A percentile compares a stretch with the other conserved stretches of the same genome.
These are phyloP conservation scores for Zaprionus gabonicus DNA, from an alignment of 1,140 invertebrate genomes.

Conservation along the genomic window DNA sequence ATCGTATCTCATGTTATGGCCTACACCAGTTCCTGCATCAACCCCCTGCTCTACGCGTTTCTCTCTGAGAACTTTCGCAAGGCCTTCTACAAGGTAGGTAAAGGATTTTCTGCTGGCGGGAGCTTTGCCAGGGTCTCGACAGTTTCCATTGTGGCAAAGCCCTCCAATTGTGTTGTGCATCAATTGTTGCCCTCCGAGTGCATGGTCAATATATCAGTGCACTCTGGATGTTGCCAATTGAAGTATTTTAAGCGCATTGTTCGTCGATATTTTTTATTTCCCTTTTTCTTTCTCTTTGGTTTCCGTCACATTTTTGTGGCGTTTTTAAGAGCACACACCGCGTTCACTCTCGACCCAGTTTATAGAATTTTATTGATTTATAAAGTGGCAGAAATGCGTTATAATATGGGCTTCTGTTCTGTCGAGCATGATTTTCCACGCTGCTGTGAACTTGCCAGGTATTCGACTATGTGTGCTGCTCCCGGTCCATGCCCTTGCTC, in stretches of 20 bases:
- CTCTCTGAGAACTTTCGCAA: conserved; percentile 84
- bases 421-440: conserved; percentile 1
- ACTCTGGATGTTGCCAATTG: conserved; percentile 33
- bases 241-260: conserved; percentile 53
- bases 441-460: conserved; percentile 18
- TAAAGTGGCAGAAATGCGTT: conserved; percentile 36
- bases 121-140: neutral
- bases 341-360: conserved; percentile 37
- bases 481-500: neutral
- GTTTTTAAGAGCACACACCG: conserved; percentile 13
- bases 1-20: conserved; percentile 94
- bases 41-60: conserved; percentile 92
- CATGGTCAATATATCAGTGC: conserved; percentile 56
- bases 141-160: conserved; percentile 26
- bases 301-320: conserved; percentile 47
- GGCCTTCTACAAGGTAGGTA: conserved; percentile 83
- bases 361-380: conserved; percentile 37
- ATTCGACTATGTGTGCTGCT: conserved; percentile 26
- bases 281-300: conserved; percentile 20
- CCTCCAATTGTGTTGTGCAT: conserved; percentile 21
- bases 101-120: neutral
- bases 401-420: conserved; percentile 3
- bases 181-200: conserved; percentile 44
- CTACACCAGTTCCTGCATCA: conserved; percentile 97
- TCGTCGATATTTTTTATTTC: conserved; percentile 30